Evolutionary conservation across 2,797 vertebrate genomes (phyloP).

Genomic region (Silurus aristotelis): DNA sequence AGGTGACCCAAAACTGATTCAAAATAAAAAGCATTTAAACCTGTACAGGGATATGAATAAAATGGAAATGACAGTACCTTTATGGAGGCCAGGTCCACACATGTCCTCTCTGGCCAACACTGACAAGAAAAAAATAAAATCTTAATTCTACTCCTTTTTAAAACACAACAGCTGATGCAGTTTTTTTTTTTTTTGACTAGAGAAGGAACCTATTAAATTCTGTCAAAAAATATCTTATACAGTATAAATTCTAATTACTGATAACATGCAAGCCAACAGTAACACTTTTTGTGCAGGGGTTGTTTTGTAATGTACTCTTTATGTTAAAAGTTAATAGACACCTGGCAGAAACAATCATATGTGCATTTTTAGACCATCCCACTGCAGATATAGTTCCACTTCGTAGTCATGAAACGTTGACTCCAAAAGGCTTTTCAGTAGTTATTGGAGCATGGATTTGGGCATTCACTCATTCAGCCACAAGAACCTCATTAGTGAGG

Average conservation of each 20-base stretch:
- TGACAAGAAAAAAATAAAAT: conserved; percentile 64
- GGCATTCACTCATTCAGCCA: neutral
- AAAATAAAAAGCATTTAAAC: conserved; percentile 44
- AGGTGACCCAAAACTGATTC: neutral
- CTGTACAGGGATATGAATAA: conserved; percentile 38
- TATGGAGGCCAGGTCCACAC: conserved; percentile 78
- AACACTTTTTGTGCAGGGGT: neutral
- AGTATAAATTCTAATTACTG: conserved; percentile 67
- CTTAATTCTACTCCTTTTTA: conserved; percentile 51
- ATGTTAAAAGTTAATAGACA: neutral
- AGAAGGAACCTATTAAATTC: conserved; percentile 69
- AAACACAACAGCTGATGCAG: conserved; percentile 55
- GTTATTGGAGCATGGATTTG: neutral
- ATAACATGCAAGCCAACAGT: conserved; percentile 59
- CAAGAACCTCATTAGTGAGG: neutral
- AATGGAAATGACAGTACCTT: conserved; percentile 76
- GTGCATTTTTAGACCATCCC: neutral
- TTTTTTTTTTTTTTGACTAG: conserved; percentile 49
- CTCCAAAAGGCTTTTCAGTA: neutral
- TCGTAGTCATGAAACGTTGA: too few relatives aligned
- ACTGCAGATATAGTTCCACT: neutral
- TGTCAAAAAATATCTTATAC: conserved; percentile 59
- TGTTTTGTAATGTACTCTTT: neutral
- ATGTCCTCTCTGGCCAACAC: conserved; percentile 76
- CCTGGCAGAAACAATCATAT: neutral